Percentiles rank a stretch among this genome's conserved stretches.
phyloP scores from a whole-genome alignment of 2,113 vertebrate species.

The Lophotis ruficrista region DNA sequence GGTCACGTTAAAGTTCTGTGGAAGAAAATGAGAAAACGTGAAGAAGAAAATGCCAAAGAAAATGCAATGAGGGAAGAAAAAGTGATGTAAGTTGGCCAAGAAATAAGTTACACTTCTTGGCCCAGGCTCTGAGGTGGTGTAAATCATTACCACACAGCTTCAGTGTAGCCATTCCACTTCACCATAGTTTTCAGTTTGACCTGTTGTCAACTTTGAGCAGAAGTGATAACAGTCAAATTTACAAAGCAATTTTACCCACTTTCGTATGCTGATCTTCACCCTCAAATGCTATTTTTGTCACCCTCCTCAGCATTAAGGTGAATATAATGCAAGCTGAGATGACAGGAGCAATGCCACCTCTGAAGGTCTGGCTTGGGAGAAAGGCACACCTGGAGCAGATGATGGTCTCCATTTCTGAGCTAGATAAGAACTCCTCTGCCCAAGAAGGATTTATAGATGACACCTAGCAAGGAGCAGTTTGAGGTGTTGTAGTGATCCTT shows the following conservation, averaged over 20 bases:
- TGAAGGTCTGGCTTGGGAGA: not conserved
- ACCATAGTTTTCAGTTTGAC: not conserved
- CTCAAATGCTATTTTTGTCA: not conserved
- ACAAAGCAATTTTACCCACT: not conserved
- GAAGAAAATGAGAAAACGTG: not conserved
- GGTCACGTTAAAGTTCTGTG: not conserved
- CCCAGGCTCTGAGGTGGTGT: not conserved
- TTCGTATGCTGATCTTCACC: not conserved
- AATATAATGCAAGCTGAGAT: not conserved
- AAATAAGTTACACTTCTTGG: not conserved
- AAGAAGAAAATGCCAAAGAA: conserved; percentile 30
- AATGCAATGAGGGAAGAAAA: conserved; percentile 6
- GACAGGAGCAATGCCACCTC: not conserved
- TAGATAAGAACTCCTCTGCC: not conserved
- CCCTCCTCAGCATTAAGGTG: not conserved
- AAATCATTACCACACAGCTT: not conserved
- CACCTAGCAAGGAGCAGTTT: not conserved
- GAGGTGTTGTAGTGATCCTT: not conserved
- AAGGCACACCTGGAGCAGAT: not conserved
- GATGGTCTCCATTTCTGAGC: not conserved
- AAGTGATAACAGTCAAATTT: not conserved
- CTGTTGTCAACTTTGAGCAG: not conserved
- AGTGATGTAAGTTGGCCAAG: conserved; percentile 22
- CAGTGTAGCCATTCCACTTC: not conserved
- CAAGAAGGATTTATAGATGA: not conserved